phyloP scores from a whole-genome alignment of 2,113 vertebrate species.

The Pardalotus punctatus region DNA sequence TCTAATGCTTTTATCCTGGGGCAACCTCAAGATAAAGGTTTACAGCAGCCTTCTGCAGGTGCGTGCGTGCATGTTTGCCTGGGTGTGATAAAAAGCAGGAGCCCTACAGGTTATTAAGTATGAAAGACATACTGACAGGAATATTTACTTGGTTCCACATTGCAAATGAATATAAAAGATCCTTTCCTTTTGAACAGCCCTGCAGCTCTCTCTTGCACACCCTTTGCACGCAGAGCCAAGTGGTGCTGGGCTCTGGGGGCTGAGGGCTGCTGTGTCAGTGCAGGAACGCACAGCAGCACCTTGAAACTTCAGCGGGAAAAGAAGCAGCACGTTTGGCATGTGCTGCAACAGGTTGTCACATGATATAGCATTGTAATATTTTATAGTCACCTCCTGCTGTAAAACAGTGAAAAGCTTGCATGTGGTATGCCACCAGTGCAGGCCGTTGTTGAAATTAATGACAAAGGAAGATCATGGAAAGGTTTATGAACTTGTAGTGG shows the following conservation, averaged over 20 bases:
- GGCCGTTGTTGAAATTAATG: not conserved
- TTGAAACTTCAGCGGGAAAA: not conserved
- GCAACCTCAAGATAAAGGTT: rapidly evolving
- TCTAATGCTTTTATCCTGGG: not conserved
- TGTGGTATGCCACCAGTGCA: no score
- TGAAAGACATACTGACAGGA: not conserved
- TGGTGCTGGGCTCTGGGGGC: rapidly evolving
- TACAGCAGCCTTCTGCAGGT: not conserved
- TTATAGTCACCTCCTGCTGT: not conserved
- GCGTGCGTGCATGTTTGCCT: rapidly evolving
- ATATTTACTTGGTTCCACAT: not conserved
- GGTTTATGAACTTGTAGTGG: not conserved
- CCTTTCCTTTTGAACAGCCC: not conserved
- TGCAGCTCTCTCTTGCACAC: not conserved
- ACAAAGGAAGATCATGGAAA: not conserved
- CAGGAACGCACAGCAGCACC: not conserved
- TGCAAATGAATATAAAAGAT: not conserved
- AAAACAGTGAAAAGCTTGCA: not conserved
- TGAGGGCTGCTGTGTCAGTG: not conserved
- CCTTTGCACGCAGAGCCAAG: not conserved
- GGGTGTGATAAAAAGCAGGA: not conserved
- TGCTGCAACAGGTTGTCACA: not conserved
- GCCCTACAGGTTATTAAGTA: not conserved
- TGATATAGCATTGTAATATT: rapidly evolving
- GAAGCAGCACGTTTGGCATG: not conserved